These are phyloP conservation scores for Latrodectus geometricus DNA, from an alignment of 1,140 invertebrate species.

Conservation along the genomic window DNA sequence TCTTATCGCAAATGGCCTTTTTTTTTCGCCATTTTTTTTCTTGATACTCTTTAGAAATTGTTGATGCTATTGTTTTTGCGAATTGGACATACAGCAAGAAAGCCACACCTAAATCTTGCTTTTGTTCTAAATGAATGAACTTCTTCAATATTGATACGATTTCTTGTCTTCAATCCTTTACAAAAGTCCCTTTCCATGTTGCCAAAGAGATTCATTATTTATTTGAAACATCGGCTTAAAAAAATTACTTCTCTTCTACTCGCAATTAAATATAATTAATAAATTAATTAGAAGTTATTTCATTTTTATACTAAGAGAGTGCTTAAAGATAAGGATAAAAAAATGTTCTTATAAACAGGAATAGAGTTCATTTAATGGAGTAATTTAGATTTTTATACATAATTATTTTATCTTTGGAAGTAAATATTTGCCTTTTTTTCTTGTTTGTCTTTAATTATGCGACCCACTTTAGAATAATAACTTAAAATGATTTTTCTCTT, in stretches of 20 bases:
- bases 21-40: not conserved
- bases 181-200: not conserved
- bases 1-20: slow-evolving; percentile 18
- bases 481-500: no score
- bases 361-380: not conserved
- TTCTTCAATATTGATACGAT: not conserved
- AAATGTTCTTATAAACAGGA: not conserved
- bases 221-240: not conserved
- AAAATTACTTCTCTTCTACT: not conserved
- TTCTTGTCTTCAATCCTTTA: not conserved
- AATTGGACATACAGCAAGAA: not conserved
- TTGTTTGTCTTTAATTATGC: no score
- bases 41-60: slow-evolving; percentile 4
- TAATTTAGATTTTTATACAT: not conserved
- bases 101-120: not conserved
- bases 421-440: no score
- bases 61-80: slow-evolving; percentile 11
- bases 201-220: not conserved
- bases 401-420: not conserved
- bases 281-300: not conserved
- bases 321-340: not conserved
- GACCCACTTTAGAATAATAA: no score
- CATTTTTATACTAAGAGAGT: not conserved
- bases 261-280: not conserved
- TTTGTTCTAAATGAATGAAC: not conserved